Evolutionary conservation across 2,888 invertebrate genomes (phyloP).

Genomic region (Chymomyza fuscimana): DNA sequence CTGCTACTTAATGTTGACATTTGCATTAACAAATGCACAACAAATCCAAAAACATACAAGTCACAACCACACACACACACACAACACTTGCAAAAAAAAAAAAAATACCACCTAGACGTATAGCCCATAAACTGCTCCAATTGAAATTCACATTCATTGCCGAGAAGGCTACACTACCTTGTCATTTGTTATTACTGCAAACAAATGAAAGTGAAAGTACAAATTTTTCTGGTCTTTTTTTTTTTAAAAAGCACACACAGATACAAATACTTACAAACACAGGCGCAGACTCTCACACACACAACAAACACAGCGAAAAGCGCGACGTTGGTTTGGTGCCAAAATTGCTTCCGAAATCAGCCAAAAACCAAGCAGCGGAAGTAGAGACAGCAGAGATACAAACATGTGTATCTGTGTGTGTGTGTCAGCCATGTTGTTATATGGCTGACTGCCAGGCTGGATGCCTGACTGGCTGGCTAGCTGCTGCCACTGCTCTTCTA

Average conservation of each 20-base stretch:
- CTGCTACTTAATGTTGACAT: constrained; percentile 6
- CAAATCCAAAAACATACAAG: constrained; percentile 49
- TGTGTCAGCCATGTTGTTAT: neutral
- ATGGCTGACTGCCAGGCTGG: constrained; percentile 6
- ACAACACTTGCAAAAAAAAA: constrained; percentile 4
- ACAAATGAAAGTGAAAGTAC: constrained; percentile 74
- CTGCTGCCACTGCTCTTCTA: constrained; percentile 1
- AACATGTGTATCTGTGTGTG: constrained; percentile 1
- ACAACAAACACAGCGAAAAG: constrained; percentile 21
- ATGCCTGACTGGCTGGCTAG: neutral
- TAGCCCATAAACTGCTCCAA: neutral
- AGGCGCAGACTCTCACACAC: neutral
- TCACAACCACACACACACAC: constrained; percentile 7
- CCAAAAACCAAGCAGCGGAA: constrained; percentile 49
- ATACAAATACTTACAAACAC: constrained; percentile 19
- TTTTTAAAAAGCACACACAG: constrained; percentile 38
- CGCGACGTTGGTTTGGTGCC: constrained; percentile 64
- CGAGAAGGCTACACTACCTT: constrained; percentile 49
- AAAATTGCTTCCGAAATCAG: constrained; percentile 73
- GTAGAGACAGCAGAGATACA: constrained; percentile 2
- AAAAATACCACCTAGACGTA: neutral
- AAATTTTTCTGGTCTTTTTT: constrained; percentile 65
- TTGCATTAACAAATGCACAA: constrained; percentile 50
- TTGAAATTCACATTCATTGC: constrained; percentile 51
- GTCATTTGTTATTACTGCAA: constrained; percentile 65